These are phyloP conservation scores for Lampris megalopsis DNA, from an alignment of 2,113 vertebrate species.

Conservation along the genomic window DNA sequence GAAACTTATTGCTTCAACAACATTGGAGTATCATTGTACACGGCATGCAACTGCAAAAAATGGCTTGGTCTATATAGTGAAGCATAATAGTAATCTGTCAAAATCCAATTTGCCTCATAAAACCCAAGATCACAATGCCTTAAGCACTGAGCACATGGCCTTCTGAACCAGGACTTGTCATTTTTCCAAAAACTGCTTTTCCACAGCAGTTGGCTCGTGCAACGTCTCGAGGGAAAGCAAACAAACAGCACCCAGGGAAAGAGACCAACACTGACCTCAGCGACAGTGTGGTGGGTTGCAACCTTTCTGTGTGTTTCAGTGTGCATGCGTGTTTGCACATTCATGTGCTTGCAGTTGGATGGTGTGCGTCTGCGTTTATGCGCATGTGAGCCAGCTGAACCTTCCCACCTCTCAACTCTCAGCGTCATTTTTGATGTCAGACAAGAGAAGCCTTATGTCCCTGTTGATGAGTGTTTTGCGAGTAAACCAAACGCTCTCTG, in stretches of 20 bases:
- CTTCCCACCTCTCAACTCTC: conserved; percentile 21
- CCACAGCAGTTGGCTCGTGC: conserved; percentile 38
- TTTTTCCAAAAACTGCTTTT: conserved; percentile 19
- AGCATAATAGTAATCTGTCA: neutral
- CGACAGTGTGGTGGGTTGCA: conserved; percentile 3
- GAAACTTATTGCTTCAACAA: too few relatives aligned
- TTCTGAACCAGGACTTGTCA: neutral
- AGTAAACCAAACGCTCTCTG: conserved; percentile 50
- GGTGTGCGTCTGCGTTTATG: neutral
- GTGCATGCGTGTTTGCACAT: neutral
- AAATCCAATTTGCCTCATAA: neutral
- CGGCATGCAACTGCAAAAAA: too few relatives aligned
- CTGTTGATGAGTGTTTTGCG: conserved; percentile 40
- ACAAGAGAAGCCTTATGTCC: conserved; percentile 29
- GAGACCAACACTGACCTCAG: conserved; percentile 18
- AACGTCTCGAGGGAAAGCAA: conserved; percentile 9
- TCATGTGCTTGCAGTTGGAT: neutral
- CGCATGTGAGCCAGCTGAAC: conserved; percentile 16
- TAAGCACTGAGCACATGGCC: neutral
- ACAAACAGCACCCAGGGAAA: conserved; percentile 33
- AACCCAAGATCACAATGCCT: neutral
- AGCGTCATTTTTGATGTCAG: conserved; percentile 46
- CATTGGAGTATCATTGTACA: too few relatives aligned
- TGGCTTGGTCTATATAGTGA: too few relatives aligned
- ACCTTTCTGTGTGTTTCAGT: conserved; percentile 14